These are phyloP conservation scores for Rhinolophus sinicus DNA, from an alignment of 2,113 vertebrate species.

Conservation along the genomic window DNA sequence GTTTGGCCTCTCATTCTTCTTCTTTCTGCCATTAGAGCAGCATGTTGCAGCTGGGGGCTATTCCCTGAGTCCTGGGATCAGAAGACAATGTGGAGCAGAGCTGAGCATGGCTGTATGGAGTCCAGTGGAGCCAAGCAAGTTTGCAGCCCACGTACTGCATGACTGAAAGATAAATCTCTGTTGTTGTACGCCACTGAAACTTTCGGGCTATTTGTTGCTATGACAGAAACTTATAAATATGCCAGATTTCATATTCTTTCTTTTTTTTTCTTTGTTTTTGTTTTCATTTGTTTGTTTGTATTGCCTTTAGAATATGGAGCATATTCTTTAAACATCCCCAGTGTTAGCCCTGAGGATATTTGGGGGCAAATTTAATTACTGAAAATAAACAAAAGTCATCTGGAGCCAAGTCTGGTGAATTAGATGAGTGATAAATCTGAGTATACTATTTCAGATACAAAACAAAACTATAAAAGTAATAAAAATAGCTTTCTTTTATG, in stretches of 20 bases:
- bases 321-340: conserved; percentile 14
- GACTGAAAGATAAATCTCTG: not conserved
- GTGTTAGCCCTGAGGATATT: not conserved
- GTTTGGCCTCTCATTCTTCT: not conserved
- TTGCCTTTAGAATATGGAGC: not conserved
- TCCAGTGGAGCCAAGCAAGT: not conserved
- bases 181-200: not conserved
- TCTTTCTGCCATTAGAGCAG: not conserved
- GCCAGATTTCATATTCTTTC: not conserved
- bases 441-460: not conserved
- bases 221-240: not conserved
- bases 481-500: conserved; percentile 55
- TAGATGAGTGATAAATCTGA: conserved; percentile 42
- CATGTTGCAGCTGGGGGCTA: not conserved
- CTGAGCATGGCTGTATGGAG: not conserved
- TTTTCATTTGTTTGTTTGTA: conserved; percentile 25
- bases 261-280: not conserved
- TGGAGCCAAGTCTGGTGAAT: conserved; percentile 26
- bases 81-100: not conserved
- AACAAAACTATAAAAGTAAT: not conserved
- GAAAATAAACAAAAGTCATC: conserved; percentile 63
- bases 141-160: not conserved
- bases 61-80: not conserved
- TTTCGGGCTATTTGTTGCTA: not conserved
- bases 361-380: conserved; percentile 49